phyloP scores from a whole-genome alignment of 1,140 invertebrate species.

The Cephus cinctus region DNA sequence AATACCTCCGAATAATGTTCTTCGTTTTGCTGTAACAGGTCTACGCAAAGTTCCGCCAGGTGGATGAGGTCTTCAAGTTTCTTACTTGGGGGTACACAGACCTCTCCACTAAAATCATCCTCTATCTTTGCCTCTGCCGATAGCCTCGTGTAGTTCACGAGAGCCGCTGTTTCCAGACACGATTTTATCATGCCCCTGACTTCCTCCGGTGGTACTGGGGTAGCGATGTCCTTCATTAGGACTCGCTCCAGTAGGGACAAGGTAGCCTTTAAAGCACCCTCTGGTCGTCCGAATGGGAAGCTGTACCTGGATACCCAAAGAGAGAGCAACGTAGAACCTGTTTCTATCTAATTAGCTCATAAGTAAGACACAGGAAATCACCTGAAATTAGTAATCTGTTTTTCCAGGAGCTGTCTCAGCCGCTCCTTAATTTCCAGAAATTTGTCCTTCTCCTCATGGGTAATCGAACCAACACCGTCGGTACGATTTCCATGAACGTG shows the following conservation, averaged over 20 bases:
- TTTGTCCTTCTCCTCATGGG: conserved; percentile 95
- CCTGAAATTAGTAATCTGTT: conserved; percentile 99
- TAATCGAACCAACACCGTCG: conserved; percentile 97
- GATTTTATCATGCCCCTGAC: conserved; percentile 94
- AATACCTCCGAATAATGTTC: conserved; percentile 99
- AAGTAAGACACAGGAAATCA: conserved; percentile 52
- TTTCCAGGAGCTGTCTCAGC: conserved; percentile 87
- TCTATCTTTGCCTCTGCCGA: conserved; percentile 97
- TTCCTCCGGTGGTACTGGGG: conserved; percentile 95
- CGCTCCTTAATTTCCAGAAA: conserved; percentile 97
- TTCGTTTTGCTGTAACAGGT: conserved; percentile 98
- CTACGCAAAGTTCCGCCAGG: conserved; percentile 96
- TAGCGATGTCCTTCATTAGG: conserved; percentile 98
- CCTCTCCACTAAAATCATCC: conserved; percentile 83
- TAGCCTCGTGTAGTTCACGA: conserved; percentile 95
- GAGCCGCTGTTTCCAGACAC: conserved; percentile 95
- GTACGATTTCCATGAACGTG: conserved; percentile 96
- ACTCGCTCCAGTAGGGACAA: conserved; percentile 94
- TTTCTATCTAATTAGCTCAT: neutral
- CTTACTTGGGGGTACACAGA: conserved; percentile 77
- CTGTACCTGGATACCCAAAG: conserved; percentile 69
- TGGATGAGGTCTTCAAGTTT: conserved; percentile 97
- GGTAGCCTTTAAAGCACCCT: conserved; percentile 95
- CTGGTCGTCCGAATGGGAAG: conserved; percentile 98
- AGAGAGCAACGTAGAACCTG: neutral